Conservation (phyloP, 2,113 vertebrate genomes). For the Progne subis region DNA sequence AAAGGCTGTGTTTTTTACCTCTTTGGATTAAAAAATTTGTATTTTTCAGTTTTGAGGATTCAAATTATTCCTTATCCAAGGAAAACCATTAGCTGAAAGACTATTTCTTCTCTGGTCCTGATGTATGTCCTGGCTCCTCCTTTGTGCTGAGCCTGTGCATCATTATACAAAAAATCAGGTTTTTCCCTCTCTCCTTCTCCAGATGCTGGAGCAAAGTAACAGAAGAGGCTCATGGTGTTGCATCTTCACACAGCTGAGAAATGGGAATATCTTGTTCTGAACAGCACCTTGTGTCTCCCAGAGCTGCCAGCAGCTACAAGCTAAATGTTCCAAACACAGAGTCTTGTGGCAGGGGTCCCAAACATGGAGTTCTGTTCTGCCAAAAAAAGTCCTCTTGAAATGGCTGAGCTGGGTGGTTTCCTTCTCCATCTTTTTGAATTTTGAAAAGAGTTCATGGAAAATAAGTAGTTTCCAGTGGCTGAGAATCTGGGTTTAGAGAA, state of each 20-base stretch:
- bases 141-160: not conserved
- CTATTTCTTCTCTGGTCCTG: not conserved
- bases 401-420: not conserved
- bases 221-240: not conserved
- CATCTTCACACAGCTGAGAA: not conserved
- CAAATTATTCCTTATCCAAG: not conserved
- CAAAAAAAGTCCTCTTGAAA: not conserved
- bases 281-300: not conserved
- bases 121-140: rapidly evolving
- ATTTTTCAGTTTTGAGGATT: not conserved
- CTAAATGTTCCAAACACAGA: not conserved
- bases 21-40: not conserved
- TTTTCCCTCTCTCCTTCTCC: not conserved
- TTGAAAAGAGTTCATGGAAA: not conserved
- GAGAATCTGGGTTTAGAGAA: not conserved
- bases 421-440: not conserved
- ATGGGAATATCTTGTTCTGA: not conserved
- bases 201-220: not conserved
- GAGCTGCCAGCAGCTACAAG: not conserved
- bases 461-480: not conserved
- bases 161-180: not conserved
- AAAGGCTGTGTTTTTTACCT: not conserved
- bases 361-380: not conserved
- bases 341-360: not conserved
- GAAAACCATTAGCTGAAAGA: not conserved